phyloP scores from a whole-genome alignment of 2,797 vertebrate genomes.

The Sebastiscus tertius region DNA sequence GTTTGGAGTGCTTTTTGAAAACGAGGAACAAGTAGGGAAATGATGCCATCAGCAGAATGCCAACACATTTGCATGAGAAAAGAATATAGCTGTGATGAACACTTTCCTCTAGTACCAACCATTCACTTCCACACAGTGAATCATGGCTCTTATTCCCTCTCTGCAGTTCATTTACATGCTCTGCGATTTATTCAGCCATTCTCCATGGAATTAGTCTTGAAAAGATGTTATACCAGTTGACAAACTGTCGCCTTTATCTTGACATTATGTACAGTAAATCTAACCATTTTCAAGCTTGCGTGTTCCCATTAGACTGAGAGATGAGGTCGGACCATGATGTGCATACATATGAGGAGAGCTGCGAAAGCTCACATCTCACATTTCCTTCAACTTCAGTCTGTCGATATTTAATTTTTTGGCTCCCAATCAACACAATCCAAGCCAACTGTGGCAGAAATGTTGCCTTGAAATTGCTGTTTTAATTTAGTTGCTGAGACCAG shows the following conservation, averaged over 20 bases:
- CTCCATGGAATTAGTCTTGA: not conserved
- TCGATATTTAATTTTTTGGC: conserved; percentile 1
- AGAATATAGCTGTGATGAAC: conserved; percentile 12
- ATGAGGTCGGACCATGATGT: not conserved
- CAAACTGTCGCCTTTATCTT: not conserved
- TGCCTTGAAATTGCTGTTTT: conserved; percentile 1
- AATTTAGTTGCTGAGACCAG: not conserved
- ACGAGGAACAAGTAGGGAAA: conserved; percentile 24
- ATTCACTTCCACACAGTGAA: not conserved
- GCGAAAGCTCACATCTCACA: not conserved
- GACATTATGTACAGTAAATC: not conserved
- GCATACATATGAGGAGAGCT: not conserved
- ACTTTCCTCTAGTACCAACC: not conserved
- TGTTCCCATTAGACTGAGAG: not conserved
- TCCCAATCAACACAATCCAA: not conserved
- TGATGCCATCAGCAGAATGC: conserved; percentile 31
- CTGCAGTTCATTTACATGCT: conserved; percentile 18
- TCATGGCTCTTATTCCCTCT: not conserved
- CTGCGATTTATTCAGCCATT: conserved; percentile 1
- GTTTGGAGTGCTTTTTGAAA: conserved; percentile 27
- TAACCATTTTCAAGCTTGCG: not conserved
- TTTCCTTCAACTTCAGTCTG: conserved; percentile 4
- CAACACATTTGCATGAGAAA: conserved; percentile 24
- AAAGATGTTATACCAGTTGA: not conserved
- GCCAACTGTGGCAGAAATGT: not conserved